phyloP scores from a whole-genome alignment of 2,797 vertebrate species.

The Spheniscus humboldti region DNA sequence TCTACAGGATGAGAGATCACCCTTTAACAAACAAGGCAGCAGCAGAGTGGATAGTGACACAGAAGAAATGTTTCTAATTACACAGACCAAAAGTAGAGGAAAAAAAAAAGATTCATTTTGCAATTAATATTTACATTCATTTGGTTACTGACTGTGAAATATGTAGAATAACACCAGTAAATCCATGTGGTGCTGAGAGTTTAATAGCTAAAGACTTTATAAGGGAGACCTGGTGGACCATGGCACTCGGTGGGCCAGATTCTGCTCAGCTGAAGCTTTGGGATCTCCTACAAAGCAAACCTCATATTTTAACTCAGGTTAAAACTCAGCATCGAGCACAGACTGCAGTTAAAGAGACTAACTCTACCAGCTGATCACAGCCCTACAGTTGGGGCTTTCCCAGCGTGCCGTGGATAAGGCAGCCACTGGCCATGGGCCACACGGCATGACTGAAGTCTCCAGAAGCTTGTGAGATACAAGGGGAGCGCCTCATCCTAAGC shows the following conservation, averaged over 20 bases:
- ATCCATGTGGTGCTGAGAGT: not conserved
- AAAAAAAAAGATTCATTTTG: slow-evolving; percentile 51
- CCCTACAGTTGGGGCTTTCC: not conserved
- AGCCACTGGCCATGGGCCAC: not conserved
- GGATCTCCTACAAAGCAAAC: not conserved
- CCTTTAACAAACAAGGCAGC: not conserved
- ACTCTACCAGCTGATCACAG: not conserved
- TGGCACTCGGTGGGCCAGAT: not conserved
- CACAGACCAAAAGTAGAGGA: not conserved
- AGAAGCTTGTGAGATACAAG: not conserved
- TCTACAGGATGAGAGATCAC: not conserved
- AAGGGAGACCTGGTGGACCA: not conserved
- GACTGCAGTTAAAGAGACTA: not conserved
- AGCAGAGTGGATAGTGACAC: slow-evolving; percentile 12
- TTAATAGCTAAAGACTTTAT: not conserved
- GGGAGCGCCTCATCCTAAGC: not conserved
- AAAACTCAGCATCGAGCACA: not conserved
- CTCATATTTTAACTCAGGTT: not conserved
- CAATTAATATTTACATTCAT: slow-evolving; percentile 41
- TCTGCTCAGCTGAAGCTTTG: not conserved
- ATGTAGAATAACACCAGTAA: not conserved
- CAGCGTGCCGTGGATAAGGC: fast-evolving
- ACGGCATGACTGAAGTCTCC: not conserved
- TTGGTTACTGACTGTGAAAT: slow-evolving; percentile 13
- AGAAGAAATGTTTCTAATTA: slow-evolving; percentile 54